These are phyloP conservation scores for Neomorphus geoffroyi DNA, from an alignment of 2,797 vertebrate species.

Conservation along the genomic window DNA sequence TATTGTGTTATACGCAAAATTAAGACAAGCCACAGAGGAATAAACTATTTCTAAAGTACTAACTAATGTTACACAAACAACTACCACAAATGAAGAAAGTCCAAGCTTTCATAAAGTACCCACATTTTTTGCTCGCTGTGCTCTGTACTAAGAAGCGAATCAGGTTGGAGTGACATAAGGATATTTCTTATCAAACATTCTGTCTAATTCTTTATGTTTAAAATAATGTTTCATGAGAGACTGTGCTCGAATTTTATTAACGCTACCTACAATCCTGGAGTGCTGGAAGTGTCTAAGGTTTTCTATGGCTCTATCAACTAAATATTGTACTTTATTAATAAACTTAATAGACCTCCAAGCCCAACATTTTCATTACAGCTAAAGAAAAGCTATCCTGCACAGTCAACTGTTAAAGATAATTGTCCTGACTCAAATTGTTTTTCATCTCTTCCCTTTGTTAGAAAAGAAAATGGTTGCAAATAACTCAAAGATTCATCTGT, in stretches of 20 bases:
- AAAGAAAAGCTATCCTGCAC: not conserved
- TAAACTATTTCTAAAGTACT: not conserved
- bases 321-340: not conserved
- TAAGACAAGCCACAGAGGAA: not conserved
- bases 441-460: not conserved
- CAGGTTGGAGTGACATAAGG: not conserved
- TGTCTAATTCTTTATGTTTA: not conserved
- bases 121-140: not conserved
- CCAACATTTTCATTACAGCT: not conserved
- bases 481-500: not conserved
- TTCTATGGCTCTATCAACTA: not conserved
- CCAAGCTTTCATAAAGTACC: not conserved
- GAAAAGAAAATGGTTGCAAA: not conserved
- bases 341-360: not conserved
- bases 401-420: not conserved
- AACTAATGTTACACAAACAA: rapidly evolving
- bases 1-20: not conserved
- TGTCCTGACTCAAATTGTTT: not conserved
- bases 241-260: not conserved
- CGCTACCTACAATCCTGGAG: not conserved
- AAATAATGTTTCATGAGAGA: not conserved
- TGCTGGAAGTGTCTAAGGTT: not conserved
- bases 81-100: not conserved
- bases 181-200: not conserved
- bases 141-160: not conserved